Conservation (phyloP, 2,797 vertebrate species). For the Melanotaenia pygmaea region DNA sequence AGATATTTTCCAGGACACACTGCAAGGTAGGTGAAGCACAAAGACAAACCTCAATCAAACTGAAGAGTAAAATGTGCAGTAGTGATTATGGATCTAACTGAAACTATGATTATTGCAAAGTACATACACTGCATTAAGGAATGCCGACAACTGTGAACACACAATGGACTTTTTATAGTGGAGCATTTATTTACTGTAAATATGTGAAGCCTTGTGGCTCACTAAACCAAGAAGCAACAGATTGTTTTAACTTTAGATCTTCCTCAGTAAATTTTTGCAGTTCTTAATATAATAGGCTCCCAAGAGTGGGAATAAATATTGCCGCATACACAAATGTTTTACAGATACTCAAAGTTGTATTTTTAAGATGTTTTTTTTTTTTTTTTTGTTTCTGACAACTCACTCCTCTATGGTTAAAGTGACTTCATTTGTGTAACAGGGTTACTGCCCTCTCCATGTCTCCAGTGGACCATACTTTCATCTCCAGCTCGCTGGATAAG, state of each 20-base stretch:
- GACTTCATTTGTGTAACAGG: slow-evolving; percentile 72
- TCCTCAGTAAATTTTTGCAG: background rate
- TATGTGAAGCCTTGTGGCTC: background rate
- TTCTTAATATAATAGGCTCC: background rate
- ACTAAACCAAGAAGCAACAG: background rate
- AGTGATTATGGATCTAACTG: background rate
- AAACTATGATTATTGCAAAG: background rate
- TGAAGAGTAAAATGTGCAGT: background rate
- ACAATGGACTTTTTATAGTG: background rate
- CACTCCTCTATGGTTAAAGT: background rate
- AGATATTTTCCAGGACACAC: slow-evolving; percentile 93
- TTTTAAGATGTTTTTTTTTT: background rate
- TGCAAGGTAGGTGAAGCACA: slow-evolving; percentile 84
- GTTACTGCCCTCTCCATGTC: slow-evolving; percentile 95
- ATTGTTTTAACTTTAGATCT: background rate
- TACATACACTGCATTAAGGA: background rate
- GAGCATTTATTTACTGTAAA: background rate
- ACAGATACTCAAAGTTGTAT: background rate
- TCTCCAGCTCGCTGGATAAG: slow-evolving; percentile 93
- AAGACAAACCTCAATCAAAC: background rate
- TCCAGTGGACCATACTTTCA: slow-evolving; percentile 92
- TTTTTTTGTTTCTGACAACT: background rate
- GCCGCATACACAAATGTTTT: background rate
- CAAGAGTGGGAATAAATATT: background rate
- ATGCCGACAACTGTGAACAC: background rate